Conservation (phyloP, 2,797 vertebrate genomes). For the Philypnodon macrostomus region DNA sequence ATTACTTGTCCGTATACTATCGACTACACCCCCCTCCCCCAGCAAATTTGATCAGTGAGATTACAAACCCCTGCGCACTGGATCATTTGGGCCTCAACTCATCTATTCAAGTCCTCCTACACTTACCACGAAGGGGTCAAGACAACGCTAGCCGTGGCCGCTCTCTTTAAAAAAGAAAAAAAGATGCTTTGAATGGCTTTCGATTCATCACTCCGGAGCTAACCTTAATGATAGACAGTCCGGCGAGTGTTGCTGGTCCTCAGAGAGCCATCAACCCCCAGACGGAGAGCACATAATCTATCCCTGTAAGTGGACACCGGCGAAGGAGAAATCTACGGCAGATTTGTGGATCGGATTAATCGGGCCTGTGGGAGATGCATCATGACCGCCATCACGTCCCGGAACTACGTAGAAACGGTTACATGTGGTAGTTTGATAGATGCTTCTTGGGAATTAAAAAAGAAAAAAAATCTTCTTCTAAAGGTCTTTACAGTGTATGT, state of each 20-base stretch:
- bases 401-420: constrained; percentile 25
- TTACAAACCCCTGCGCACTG: constrained; percentile 65
- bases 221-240: constrained; percentile 55
- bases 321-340: constrained; percentile 39
- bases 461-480: constrained; percentile 1
- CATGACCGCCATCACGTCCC: constrained; percentile 12
- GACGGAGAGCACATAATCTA: constrained; percentile 46
- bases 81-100: constrained; percentile 76
- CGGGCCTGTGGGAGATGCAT: constrained; percentile 13
- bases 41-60: constrained; percentile 74
- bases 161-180: constrained; percentile 45
- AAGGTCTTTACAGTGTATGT: constrained; percentile 17
- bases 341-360: constrained; percentile 43
- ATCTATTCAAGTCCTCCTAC: constrained; percentile 50
- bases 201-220: constrained; percentile 63
- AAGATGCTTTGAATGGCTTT: constrained; percentile 43
- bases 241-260: constrained; percentile 26
- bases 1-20: constrained; percentile 67
- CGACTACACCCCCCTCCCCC: constrained; percentile 41
- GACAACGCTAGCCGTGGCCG: constrained; percentile 38
- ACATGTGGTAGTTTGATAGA: constrained; percentile 20
- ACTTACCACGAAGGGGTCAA: constrained; percentile 37
- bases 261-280: constrained; percentile 20
- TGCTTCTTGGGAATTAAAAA: constrained; percentile 8
- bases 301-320: constrained; percentile 44